phyloP scores from a whole-genome alignment of 2,797 vertebrate genomes.

The Pitangus sulphuratus region DNA sequence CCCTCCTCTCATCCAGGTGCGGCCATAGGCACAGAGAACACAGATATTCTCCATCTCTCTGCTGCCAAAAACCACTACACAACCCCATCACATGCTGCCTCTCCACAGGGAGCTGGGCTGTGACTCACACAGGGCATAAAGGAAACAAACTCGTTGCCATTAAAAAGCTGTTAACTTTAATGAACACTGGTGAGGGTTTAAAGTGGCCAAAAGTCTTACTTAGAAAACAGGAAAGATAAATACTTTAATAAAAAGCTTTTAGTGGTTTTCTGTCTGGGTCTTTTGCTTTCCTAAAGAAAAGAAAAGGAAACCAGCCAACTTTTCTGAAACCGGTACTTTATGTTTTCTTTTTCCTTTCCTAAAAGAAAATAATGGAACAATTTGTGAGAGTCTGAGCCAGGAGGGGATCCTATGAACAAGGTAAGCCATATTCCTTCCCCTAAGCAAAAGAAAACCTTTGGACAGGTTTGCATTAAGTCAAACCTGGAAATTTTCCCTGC shows the following conservation, averaged over 20 bases:
- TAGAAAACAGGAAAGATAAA: slow-evolving; percentile 20
- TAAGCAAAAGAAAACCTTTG: background rate
- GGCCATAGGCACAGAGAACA: background rate
- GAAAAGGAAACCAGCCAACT: background rate
- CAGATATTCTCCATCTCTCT: background rate
- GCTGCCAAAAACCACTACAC: background rate
- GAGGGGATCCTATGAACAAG: background rate
- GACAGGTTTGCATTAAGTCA: background rate
- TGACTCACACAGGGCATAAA: slow-evolving; percentile 1
- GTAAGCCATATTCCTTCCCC: background rate
- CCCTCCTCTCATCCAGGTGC: background rate
- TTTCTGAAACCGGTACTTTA: background rate
- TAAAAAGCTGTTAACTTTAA: slow-evolving; percentile 12
- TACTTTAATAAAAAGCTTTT: slow-evolving; percentile 23
- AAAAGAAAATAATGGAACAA: background rate
- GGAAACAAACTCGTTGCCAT: background rate
- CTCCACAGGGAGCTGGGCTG: background rate
- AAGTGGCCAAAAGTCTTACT: background rate
- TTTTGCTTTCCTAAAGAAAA: background rate
- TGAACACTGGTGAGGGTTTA: background rate
- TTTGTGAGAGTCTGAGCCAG: background rate
- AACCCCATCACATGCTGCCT: background rate
- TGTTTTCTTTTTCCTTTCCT: background rate
- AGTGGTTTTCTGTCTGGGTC: background rate
- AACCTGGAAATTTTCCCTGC: background rate